A percentile compares a stretch with the other conserved stretches of the same genome.
Evolutionary conservation across 2,888 invertebrate genomes (phyloP).

Genomic region (Eupeodes luniger): DNA sequence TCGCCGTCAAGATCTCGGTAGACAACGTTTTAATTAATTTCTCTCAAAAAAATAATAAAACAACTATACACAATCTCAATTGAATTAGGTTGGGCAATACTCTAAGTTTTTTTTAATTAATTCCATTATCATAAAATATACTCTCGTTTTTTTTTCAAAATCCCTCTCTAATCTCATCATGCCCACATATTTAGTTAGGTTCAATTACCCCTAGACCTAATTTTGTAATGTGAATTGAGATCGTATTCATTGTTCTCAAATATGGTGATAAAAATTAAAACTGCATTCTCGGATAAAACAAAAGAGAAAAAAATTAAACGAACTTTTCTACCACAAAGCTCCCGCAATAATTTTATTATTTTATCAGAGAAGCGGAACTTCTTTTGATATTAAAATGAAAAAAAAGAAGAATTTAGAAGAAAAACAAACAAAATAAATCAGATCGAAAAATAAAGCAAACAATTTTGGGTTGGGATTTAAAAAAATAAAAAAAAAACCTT

Average conservation of each 20-base stretch:
- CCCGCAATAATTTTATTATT: slow-evolving; percentile 23
- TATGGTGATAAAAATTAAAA: slow-evolving; percentile 33
- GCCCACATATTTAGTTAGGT: slow-evolving; percentile 15
- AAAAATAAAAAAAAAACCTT: neutral
- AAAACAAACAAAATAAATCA: neutral
- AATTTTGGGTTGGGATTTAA: neutral
- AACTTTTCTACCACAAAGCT: slow-evolving; percentile 47
- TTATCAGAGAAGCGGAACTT: slow-evolving; percentile 61
- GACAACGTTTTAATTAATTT: no score
- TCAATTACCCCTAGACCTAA: slow-evolving; percentile 52
- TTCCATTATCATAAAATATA: neutral
- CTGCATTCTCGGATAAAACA: slow-evolving; percentile 47
- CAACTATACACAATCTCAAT: no score
- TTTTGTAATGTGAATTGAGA: slow-evolving; percentile 26
- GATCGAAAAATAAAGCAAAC: neutral
- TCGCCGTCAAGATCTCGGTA: no score
- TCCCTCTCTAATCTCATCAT: slow-evolving; percentile 9
- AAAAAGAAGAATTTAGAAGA: neutral
- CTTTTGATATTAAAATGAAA: slow-evolving; percentile 27
- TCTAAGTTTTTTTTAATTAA: no score
- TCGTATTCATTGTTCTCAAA: slow-evolving; percentile 23
- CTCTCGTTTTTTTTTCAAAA: slow-evolving; percentile 13
- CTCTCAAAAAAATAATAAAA: no score
- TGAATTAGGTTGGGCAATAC: no score
- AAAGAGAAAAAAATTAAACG: no score